Conservation (phyloP, 1,140 invertebrate species). For the Ctenoplectra terminalis region DNA sequence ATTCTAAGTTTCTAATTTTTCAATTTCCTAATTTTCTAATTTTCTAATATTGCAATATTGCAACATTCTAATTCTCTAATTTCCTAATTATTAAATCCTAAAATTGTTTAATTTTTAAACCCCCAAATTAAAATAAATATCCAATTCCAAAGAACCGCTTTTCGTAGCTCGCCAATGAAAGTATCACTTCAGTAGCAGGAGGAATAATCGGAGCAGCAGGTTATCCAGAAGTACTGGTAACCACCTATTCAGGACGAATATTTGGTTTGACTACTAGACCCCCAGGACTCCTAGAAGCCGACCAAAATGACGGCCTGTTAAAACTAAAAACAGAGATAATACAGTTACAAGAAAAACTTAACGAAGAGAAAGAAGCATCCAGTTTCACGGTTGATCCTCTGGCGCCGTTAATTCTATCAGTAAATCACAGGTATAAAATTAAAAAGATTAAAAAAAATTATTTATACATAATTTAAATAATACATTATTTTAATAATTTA, state of each 20-base stretch:
- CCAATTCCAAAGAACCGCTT: conserved; percentile 84
- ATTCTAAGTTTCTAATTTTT: too few species aligned
- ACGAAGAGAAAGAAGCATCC: conserved; percentile 85
- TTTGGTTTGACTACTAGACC: conserved; percentile 91
- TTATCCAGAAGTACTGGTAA: conserved; percentile 91
- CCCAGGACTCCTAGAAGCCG: conserved; percentile 78
- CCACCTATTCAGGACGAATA: conserved; percentile 92
- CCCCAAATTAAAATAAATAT: too few species aligned
- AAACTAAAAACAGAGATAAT: conserved; percentile 87
- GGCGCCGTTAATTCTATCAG: conserved; percentile 87
- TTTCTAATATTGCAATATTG: too few species aligned
- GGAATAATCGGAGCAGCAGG: conserved; percentile 87
- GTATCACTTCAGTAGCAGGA: conserved; percentile 91
- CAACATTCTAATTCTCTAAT: too few species aligned
- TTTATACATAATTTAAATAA: too few species aligned
- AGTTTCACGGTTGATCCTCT: conserved; percentile 67
- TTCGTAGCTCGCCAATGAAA: conserved; percentile 92
- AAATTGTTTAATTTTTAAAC: too few species aligned
- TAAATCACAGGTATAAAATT: conserved; percentile 88
- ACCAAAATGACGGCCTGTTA: conserved; percentile 82
- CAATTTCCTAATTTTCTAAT: too few species aligned
- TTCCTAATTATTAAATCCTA: too few species aligned
- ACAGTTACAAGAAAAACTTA: conserved; percentile 88
- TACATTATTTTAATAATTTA: too few species aligned
- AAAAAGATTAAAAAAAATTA: neutral